Evolutionary conservation across 2,113 vertebrate species (phyloP).

Genomic region (Emydura subglobosa): DNA sequence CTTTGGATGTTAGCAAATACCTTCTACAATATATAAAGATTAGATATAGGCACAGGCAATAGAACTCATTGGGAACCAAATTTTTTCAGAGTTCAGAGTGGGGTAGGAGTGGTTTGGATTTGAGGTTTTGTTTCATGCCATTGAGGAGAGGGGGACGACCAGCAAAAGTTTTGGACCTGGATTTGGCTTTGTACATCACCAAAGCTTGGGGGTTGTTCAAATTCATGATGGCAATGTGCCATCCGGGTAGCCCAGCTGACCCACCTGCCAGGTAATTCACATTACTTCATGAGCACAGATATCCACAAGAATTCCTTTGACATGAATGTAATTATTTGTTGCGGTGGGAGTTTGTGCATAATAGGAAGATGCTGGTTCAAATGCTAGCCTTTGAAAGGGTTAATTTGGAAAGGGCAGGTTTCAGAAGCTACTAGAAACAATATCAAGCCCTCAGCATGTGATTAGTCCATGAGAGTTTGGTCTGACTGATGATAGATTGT

Average conservation of each 20-base stretch:
- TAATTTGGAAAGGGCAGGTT: neutral
- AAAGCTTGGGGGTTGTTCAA: neutral
- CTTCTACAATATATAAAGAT: constrained; percentile 72
- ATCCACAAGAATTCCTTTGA: neutral
- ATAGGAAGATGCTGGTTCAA: neutral
- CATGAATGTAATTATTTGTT: neutral
- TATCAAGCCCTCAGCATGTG: neutral
- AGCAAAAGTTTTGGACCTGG: neutral
- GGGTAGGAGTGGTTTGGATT: neutral
- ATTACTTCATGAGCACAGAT: neutral
- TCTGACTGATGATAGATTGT: neutral
- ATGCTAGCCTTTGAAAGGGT: rapidly evolving
- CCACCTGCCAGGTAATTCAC: neutral
- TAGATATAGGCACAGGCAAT: neutral
- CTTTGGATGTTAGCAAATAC: constrained; percentile 75
- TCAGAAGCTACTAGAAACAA: neutral
- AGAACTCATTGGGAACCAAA: neutral
- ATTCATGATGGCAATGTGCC: neutral
- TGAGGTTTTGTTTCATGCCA: neutral
- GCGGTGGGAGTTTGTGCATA: neutral
- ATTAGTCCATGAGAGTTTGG: neutral
- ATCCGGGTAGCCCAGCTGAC: neutral
- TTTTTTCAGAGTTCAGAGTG: neutral
- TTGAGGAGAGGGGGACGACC: neutral
- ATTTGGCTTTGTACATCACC: neutral